Conservation (phyloP, 2,797 vertebrate species). For the Heterohyrax brucei region DNA sequence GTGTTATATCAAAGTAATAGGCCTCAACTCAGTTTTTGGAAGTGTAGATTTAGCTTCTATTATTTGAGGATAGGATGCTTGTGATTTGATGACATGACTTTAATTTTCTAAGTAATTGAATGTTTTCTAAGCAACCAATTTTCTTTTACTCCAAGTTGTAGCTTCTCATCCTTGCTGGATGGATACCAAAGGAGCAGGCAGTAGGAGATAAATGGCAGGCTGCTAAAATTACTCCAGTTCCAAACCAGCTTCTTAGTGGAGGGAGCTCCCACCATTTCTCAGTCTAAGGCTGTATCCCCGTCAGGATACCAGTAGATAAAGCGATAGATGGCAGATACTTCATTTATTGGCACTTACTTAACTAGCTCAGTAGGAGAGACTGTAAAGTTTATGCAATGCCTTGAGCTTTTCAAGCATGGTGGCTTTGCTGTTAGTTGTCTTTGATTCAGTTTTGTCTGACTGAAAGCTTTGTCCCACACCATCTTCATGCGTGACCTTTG, state of each 20-base stretch:
- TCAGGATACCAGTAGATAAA: background rate
- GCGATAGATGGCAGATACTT: background rate
- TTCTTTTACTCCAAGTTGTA: background rate
- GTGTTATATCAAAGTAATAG: background rate
- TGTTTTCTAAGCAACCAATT: background rate
- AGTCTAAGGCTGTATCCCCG: background rate
- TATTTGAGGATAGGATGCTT: constrained; percentile 11
- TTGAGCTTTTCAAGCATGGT: background rate
- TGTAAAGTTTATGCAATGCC: background rate
- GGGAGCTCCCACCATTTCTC: background rate
- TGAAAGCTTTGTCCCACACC: too few species aligned
- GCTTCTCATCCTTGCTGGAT: background rate
- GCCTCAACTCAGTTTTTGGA: background rate
- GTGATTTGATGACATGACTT: constrained; percentile 36
- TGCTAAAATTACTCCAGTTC: background rate
- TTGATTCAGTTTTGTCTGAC: too few species aligned
- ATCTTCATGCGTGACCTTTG: too few species aligned
- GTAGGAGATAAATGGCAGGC: background rate
- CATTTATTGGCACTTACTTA: constrained; percentile 5
- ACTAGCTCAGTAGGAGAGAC: background rate
- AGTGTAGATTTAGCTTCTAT: background rate
- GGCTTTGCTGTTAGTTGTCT: background rate
- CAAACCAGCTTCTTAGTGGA: background rate
- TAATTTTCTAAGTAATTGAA: constrained; percentile 18
- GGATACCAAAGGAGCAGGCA: background rate